Evolutionary conservation across 92 coral and sea anemone genomes (phyloP), one percentile per base, ranked within the genome.

Genomic region (Paramuricea clavata): DNA sequence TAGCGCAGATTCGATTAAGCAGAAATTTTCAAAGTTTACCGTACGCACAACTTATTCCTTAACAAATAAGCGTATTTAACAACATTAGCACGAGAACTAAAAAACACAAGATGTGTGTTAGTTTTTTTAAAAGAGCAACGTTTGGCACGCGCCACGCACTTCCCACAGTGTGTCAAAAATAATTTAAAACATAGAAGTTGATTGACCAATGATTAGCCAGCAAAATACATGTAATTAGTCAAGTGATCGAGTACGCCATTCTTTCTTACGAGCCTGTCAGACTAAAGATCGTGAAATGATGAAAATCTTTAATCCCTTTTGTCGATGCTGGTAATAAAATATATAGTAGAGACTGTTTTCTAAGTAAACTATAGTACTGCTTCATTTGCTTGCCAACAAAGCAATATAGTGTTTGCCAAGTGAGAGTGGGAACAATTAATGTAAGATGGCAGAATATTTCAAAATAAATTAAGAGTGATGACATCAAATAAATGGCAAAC

Each of bases 121-220:
- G 83, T n/a, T 52, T 28, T 57, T 34, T 61, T 79, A 34, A 56
- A 79, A 59, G 71, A 61, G 72, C 54, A 12, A 22, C 36, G 83
- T 23, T 31, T 27, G 52, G 16, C 34, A 54, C 69, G 70, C 23
- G 47, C 54, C 49, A 43, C 9, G 52, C 65, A 31, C 73, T 79
- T 79, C 84, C 84, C 84, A 79, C 84, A 79, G 84, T 79, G 41
- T 79, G 84, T 79, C 84, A 79, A 61, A 60, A 59, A 61, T 79
- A 59, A 79, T 79, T 79, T 79, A 79, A 79, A 79, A 79, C 65
- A 61, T 25, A 39, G 56, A 79, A 79, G 31, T 23, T 79, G 84
- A 79, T 79, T 79, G 84, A 65, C 73, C 65, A 65, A 41, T 79
- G 84, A 79, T 61, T 79, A 61, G 84, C 84, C 47, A 25, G 56